Evolutionary conservation across 30 jellyfish, hydroid and myxozoan genomes (phyloP), one percentile per base, ranked within the genome.

Genomic region (Aurelia aurita): DNA sequence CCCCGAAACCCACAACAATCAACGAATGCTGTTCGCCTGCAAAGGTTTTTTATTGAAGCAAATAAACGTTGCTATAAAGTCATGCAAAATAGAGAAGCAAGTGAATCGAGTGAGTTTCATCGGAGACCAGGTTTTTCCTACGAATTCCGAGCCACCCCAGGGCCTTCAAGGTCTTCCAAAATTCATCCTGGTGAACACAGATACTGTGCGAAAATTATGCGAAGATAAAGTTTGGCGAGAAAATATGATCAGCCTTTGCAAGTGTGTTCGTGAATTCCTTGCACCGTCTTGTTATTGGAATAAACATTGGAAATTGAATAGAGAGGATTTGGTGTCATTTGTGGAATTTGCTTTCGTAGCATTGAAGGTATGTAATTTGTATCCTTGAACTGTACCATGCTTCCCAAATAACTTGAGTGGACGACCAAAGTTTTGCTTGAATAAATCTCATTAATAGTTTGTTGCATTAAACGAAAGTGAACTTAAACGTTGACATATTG

Each of bases 251-350:
- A 53, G 59, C 21, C 23, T 85, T 7, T 73, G 89, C 39, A 85
- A 67, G 73, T 87, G 96, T 43, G 74, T 69, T 3, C 57, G 87
- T 15, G 87, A 69, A 21, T 87, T 87, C 25, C 77, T 87, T 15
- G 71, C 96, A 1, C 96, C 96, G 15, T 80, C 90, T 3, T 87
- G 96, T 28, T 87, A 87, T 26, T 74, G 88, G 87, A 87, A 87
- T 35, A 87, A 77, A 67, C 90, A 69, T 44, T 87, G 96, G 96
- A 69, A 67, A 34, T 61, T 87, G 46, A 59, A 49, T 54, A 67
- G 69, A 34, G 96, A 87, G 1, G 90, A 87, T 22, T 26, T 68
- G 3, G 70, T 35, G 2, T 51, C 77, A 0, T 26, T 87, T 4
- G 35, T 69, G 34, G 75, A 69, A 60, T 87, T 77, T 76, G 78